Evolutionary conservation across 2,888 invertebrate genomes (phyloP).

Genomic region (Mylabris sibirica): DNA sequence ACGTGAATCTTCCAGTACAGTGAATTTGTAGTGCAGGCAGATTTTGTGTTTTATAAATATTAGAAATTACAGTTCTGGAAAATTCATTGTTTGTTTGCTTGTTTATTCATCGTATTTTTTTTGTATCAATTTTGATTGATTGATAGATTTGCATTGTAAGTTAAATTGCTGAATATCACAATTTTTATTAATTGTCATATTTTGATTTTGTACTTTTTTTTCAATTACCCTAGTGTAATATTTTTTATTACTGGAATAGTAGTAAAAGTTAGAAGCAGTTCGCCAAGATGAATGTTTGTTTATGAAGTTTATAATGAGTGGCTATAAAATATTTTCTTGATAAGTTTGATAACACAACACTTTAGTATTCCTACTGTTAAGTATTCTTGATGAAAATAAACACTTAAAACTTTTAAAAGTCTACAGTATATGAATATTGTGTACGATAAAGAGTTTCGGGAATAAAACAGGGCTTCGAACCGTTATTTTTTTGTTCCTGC

Average conservation of each 20-base stretch:
- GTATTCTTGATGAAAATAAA: neutral
- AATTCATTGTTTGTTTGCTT: neutral
- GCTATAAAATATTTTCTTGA: constrained; percentile 7
- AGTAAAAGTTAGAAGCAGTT: neutral
- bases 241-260: neutral
- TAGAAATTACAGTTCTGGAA: neutral
- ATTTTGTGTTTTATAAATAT: neutral
- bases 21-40: neutral
- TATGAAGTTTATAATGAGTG: neutral
- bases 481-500: no score
- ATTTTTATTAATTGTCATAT: neutral
- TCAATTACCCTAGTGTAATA: neutral
- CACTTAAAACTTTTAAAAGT: neutral
- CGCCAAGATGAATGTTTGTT: neutral
- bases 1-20: no score
- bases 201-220: no score
- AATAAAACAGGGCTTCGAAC: no score
- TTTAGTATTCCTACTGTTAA: neutral
- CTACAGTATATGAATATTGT: neutral
- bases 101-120: neutral
- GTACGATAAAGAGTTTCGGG: neutral
- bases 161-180: neutral
- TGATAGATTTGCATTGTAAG: neutral
- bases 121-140: neutral
- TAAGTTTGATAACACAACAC: neutral